Base-by-base conservation (phyloP, 64 coral and sea anemone species). In the Stichodactyla mertensii region DNA sequence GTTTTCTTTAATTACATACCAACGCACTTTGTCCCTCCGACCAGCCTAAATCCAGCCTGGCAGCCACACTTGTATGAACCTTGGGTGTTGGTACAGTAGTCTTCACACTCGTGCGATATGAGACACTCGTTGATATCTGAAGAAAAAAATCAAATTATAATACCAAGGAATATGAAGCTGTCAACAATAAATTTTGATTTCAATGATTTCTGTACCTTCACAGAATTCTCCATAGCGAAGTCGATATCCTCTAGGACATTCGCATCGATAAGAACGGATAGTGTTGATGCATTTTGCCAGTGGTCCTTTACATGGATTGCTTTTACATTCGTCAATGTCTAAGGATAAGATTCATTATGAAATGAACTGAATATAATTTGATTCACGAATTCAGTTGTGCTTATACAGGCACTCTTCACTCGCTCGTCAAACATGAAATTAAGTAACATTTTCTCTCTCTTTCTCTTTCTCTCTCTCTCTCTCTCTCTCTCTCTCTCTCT, bases 311-410 rank as follows among this genome's bases (percentile, higher is more conserved):
- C 78, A 81, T 22, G 67, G 52, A 3, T 18, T 55, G 78, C 7
- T 81, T 53, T 81, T 81, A 52, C 78, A 81, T 20, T 81, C 78
- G 51, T 81, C 78, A 16, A 19, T 81, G 20, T 81, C 78, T 81
- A 11, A 16, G 4, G 16, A 54, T 0, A 81, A 6, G 52, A 45
- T 45, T 45, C 36, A 45, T 45, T 45, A 45, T 45, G 36, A 45
- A 45, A 45, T 45, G 1, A 45, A 45, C 28, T 31, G 36, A 45
- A 45, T 45, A 45, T 45, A 45, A 3, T 45, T 45, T 45, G 36
- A 45, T 45, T 45, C 36, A 45, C 36, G 36, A 45, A 45, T 45
- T 45, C 36, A 45, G 36, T 45, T 45, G 36, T 45, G 36, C 36
- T 45, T 3, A 45, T 45, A 45, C 36, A 2, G 3, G 0, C 36